Percentiles rank a stretch among this genome's conserved stretches.
Conservation (phyloP, 1,140 invertebrate species). For the Pogonomyrmex californicus region DNA sequence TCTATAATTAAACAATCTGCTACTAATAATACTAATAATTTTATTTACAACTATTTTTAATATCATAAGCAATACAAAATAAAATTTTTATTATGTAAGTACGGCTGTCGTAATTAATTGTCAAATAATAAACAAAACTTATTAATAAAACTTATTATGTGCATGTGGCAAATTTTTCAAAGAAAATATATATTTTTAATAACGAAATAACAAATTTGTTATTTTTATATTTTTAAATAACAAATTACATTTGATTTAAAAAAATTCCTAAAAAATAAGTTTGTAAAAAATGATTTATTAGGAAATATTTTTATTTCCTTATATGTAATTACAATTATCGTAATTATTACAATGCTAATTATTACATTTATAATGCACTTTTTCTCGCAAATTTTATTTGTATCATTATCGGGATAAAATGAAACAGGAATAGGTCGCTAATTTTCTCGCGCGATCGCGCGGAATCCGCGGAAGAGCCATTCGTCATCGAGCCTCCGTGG, state of each 20-base stretch:
- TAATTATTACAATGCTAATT: neutral
- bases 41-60: neutral
- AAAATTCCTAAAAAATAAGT: neutral
- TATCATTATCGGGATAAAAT: neutral
- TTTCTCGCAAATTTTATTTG: neutral
- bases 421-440: neutral
- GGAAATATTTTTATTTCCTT: neutral
- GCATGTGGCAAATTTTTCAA: neutral
- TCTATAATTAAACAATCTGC: neutral
- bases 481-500: conserved; percentile 64
- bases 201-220: too few relatives aligned
- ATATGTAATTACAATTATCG: neutral
- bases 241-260: neutral
- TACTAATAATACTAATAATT: conserved; percentile 4
- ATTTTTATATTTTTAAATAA: too few relatives aligned
- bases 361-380: conserved; percentile 2
- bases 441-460: neutral
- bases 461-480: conserved; percentile 34
- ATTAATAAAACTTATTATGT: neutral
- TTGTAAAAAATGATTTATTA: neutral
- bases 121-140: neutral
- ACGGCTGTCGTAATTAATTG: neutral
- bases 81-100: neutral
- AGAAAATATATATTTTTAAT: too few relatives aligned
- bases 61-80: neutral